Conservation (phyloP, 2,797 vertebrate species). For the Buceros bicornis region DNA sequence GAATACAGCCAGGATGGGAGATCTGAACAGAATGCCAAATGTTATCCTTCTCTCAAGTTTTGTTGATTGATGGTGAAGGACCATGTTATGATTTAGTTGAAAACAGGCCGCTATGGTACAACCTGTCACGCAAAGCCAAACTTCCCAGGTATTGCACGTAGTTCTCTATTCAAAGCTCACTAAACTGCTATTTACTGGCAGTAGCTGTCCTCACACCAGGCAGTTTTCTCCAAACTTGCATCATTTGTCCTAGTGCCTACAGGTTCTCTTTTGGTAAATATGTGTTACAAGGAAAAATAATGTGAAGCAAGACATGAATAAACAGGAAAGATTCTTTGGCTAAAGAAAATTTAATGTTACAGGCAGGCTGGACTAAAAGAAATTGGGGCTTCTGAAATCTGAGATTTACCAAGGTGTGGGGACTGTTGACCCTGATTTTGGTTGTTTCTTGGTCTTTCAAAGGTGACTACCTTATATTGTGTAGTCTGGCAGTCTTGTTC, state of each 20-base stretch:
- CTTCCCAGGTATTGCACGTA: not conserved
- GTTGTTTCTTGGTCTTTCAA: not conserved
- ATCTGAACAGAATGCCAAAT: conserved; percentile 11
- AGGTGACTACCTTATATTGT: not conserved
- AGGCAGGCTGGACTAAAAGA: not conserved
- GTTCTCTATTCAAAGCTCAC: not conserved
- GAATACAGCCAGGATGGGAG: not conserved
- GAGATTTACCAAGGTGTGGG: not conserved
- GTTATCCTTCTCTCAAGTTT: not conserved
- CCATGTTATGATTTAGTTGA: not conserved
- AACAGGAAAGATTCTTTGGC: not conserved
- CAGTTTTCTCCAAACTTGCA: not conserved
- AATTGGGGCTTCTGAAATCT: not conserved
- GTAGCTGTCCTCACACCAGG: not conserved
- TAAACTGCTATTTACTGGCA: not conserved
- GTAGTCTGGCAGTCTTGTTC: not conserved
- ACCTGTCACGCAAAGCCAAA: not conserved
- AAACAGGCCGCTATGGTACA: not conserved
- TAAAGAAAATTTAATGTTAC: not conserved
- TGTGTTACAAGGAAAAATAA: not conserved
- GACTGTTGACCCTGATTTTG: not conserved
- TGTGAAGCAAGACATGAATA: not conserved
- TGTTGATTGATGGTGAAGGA: not conserved
- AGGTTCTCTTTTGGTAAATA: not conserved
- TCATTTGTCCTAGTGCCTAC: accelerated